Evolutionary conservation across 2,888 invertebrate species (phyloP).

Genomic region (Pediacus dermestoides): DNA sequence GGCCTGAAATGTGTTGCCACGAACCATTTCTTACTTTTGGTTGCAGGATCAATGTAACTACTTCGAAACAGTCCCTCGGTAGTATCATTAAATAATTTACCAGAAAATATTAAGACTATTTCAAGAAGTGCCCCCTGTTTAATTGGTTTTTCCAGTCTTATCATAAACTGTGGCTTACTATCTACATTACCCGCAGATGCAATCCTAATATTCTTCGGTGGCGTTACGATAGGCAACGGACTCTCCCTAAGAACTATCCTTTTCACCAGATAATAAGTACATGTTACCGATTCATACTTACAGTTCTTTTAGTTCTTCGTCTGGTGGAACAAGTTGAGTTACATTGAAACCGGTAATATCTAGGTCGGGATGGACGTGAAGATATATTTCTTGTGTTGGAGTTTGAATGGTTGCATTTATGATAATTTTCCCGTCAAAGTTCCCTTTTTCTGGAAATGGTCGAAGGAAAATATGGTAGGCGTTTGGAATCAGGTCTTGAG

Average conservation of each 20-base stretch:
- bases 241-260: too few species aligned
- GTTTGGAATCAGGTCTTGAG: slow-evolving; percentile 61
- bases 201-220: slow-evolving; percentile 35
- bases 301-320: slow-evolving; percentile 30
- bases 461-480: slow-evolving; percentile 65
- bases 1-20: slow-evolving; percentile 68
- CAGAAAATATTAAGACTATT: slow-evolving; percentile 63
- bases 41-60: slow-evolving; percentile 53
- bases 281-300: too few species aligned
- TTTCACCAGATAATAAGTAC: background rate
- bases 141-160: slow-evolving; percentile 58
- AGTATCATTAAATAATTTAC: slow-evolving; percentile 60
- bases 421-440: slow-evolving; percentile 64
- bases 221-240: too few species aligned
- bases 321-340: slow-evolving; percentile 30
- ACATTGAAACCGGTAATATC: slow-evolving; percentile 52
- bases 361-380: slow-evolving; percentile 66
- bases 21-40: slow-evolving; percentile 52
- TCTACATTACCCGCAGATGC: slow-evolving; percentile 53
- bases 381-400: slow-evolving; percentile 58
- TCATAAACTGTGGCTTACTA: slow-evolving; percentile 60
- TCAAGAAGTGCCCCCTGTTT: slow-evolving; percentile 58
- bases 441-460: slow-evolving; percentile 62
- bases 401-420: slow-evolving; percentile 67
- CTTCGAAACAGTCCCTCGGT: slow-evolving; percentile 70